Base-by-base conservation (phyloP, 2,113 vertebrate species). In the Gadus chalcogrammus region DNA sequence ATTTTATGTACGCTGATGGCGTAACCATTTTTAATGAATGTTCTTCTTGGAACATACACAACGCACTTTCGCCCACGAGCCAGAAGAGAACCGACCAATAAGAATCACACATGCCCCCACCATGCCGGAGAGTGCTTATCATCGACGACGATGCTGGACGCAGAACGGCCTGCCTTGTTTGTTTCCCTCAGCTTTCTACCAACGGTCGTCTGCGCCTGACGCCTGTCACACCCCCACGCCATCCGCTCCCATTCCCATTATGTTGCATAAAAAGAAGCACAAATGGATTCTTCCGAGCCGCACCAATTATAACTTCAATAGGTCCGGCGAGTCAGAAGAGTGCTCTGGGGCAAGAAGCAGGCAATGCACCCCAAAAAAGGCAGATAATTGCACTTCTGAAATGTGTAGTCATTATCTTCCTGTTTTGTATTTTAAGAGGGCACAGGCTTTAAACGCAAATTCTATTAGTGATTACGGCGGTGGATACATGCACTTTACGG, bases 281-380 rank as follows among this genome's bases (percentile, higher is more conserved):
- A 56, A 74, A 83, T 78, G 16, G 18, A 60, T 69, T 76, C 74
- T 66, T 79, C 24, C 66, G 31, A 64, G 48, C 52, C 64, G n/a
- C 52, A 1, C 16, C 61, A 67, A 59, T 59, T 76, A 72, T 31
- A 68, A 69, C 31, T 53, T 60, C 13, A 64, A 42, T 22, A 60
- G 53, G 38, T 9, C 20, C 7, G 31, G 68, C 48, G 59, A 64
- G 31, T 64, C 62, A 38, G 27, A 38, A 62, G 13, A 48, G 68
- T 67, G 38, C 62, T 16, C 66, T 28, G 56, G 56, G 22, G 52
- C 61, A 52, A 16, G 62, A 17, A 61, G 66, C 61, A 73, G 61
- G 11, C 60, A 42, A 76, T 56, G 16, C 4, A 38, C 68, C 48
- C 64, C 31, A 48, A 24, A 17, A 9, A 65, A 15, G 7, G 8